These are phyloP conservation scores for Hoplodrina blanda DNA, from an alignment of 2,888 invertebrate genomes.

Conservation along the genomic window DNA sequence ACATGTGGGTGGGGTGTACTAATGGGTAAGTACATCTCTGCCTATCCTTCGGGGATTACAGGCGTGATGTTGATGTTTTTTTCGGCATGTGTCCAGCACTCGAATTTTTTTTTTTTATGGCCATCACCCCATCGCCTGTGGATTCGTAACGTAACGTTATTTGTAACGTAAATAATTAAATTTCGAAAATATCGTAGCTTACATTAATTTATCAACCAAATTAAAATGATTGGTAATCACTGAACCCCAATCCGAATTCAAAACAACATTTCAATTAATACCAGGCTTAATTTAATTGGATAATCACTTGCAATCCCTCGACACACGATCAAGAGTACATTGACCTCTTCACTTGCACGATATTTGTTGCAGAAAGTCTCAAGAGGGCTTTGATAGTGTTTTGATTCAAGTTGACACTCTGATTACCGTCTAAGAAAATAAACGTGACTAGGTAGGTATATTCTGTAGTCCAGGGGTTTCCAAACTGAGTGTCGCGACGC, in stretches of 20 bases:
- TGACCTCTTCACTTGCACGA: slow-evolving; percentile 13
- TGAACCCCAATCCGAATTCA: background rate
- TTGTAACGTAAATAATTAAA: no score
- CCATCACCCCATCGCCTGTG: no score
- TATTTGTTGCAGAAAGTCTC: slow-evolving; percentile 12
- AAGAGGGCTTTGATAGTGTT: background rate
- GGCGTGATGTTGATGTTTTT: no score
- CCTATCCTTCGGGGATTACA: no score
- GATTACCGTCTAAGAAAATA: background rate
- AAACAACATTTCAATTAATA: background rate
- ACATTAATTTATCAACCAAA: background rate
- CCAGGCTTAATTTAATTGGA: slow-evolving; percentile 7
- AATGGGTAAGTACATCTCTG: no score
- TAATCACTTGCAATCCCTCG: background rate
- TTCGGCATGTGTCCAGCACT: no score
- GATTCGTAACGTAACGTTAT: no score
- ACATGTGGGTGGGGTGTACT: no score
- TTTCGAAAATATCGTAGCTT: background rate
- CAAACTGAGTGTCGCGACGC: no score
- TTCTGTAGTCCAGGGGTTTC: no score
- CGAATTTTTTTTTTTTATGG: no score
- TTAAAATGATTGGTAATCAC: background rate
- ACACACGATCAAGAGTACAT: slow-evolving; percentile 9
- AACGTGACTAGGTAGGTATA: no score
- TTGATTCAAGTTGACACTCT: background rate